These are phyloP conservation scores for Ostrea denselamellosa DNA, from an alignment of 1,140 invertebrate species.

Conservation along the genomic window DNA sequence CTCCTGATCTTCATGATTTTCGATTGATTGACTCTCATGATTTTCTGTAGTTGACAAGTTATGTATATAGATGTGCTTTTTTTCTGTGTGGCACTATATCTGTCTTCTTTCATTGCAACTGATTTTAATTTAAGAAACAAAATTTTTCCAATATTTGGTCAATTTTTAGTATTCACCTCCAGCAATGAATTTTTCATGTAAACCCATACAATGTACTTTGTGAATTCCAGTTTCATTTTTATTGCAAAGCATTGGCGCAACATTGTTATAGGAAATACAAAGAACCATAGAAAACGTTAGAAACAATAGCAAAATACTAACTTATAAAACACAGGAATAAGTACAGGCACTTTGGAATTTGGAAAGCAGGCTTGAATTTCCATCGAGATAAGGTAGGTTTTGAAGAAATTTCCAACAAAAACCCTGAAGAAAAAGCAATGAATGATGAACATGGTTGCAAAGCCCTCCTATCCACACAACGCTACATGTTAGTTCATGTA, in stretches of 20 bases:
- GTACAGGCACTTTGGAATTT: neutral
- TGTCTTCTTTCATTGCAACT: constrained; percentile 23
- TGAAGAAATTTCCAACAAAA: neutral
- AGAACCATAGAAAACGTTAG: too few species aligned
- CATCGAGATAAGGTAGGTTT: neutral
- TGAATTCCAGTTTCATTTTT: too few species aligned
- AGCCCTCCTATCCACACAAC: neutral
- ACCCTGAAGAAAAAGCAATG: neutral
- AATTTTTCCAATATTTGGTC: neutral
- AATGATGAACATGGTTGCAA: neutral
- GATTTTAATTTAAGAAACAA: constrained; percentile 10
- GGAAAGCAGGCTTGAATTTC: neutral
- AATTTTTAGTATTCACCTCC: neutral
- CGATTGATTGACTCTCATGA: too few species aligned
- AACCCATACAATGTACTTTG: neutral
- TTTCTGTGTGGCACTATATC: constrained; percentile 20
- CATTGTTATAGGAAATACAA: too few species aligned
- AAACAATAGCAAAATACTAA: neutral
- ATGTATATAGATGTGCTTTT: neutral
- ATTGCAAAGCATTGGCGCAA: too few species aligned
- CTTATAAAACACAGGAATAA: neutral
- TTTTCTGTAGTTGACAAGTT: too few species aligned
- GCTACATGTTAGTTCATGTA: too few species aligned
- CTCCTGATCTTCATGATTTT: neutral
- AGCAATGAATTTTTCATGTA: neutral